Base-by-base conservation (phyloP, 92 coral and sea anemone species). In the Scolanthus callimorphus region DNA sequence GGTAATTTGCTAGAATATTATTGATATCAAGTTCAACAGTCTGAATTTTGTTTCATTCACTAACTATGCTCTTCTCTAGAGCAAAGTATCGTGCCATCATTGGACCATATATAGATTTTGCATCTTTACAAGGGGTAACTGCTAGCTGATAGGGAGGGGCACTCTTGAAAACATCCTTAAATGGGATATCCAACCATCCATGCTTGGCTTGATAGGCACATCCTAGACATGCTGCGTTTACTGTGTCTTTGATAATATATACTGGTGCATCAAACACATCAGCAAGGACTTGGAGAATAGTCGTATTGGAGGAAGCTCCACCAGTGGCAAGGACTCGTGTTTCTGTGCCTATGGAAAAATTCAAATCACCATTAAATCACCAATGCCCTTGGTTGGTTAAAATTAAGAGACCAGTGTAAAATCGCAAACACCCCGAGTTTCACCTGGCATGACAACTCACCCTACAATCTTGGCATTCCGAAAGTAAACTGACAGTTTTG, bases 181-280 rank as follows among this genome's bases (percentile, higher is more conserved):
- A 92, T 25, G 78, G 22, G 22, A 64, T 67, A 31, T 63, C 78
- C 25, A 55, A 38, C 57, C 70, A 69, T 0, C 98, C 96, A 54
- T 88, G 98, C 27, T 88, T 89, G 29, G 98, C 98, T 21, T 96
- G 86, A 52, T 92, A 92, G 0, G 96, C 94, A 44, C 98, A 92
- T 0, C 98, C 98, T 4, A 92, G 60, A 52, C 98, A 92, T 25
- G 98, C 98, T 4, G 98, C 88, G 60, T 92, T 92, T n/a, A 92
- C 84, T 2, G 98, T 92, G 73, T 83, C 94, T 43, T 85, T 82
- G 25, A 92, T 85, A 31, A 89, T 85, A 30, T 63, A 92, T n/a
- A 92, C 98, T 11, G 96, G 98, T 12, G 96, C 96, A 31, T 92
- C 68, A 56, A 92, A 92, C 6, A 92, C 84, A 37, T 92, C 94